Evolutionary conservation across 2,797 vertebrate genomes (phyloP), one percentile per base, ranked within the genome.

Genomic region (Danionella dracula): DNA sequence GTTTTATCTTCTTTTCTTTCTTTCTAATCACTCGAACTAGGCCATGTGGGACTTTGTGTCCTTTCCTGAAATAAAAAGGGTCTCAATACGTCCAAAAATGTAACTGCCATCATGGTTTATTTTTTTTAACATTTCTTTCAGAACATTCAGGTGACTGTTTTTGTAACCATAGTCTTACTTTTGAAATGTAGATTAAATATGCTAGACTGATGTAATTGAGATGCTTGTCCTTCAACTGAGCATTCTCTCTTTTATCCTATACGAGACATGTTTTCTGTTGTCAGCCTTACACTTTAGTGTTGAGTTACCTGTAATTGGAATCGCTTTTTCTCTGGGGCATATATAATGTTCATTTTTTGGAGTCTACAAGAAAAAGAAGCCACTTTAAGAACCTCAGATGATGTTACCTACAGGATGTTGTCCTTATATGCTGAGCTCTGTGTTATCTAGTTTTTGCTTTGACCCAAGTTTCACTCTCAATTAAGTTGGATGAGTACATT

Each of bases 21-120:
- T 65, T 75, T 74, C 9, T 65, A 83, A 57, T 83, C 68, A 55
- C 63, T 75, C 64, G 67, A 80, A 68, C 37, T 54, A 58, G 55
- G 71, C 76, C 81, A 79, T 64, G 63, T 61, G 80, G 58, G 55
- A 54, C 57, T 73, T 70, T 64, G 75, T 72, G 74, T 79, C 56
- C 23, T 73, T 74, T 41, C 29, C 42, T 68, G 17, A 49, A 48
- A 63, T 68, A 63, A 53, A 57, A 68, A 72, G 65, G 16, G 19
- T 71, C 68, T 73, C 23, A 70, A 64, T 68, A 65, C 61, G 65
- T 56, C 72, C 53, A 74, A 35, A 55, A 46, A 53, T 65, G 10
- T 31, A 34, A 66, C 66, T 27, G 3, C 23, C 23, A 42, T 46
- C 55, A 27, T 65, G 29, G 62, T 66, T 27, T 64, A 63, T 68